Conservation (phyloP, 2,797 vertebrate genomes). For the Cryptoblepharus egeriae region DNA sequence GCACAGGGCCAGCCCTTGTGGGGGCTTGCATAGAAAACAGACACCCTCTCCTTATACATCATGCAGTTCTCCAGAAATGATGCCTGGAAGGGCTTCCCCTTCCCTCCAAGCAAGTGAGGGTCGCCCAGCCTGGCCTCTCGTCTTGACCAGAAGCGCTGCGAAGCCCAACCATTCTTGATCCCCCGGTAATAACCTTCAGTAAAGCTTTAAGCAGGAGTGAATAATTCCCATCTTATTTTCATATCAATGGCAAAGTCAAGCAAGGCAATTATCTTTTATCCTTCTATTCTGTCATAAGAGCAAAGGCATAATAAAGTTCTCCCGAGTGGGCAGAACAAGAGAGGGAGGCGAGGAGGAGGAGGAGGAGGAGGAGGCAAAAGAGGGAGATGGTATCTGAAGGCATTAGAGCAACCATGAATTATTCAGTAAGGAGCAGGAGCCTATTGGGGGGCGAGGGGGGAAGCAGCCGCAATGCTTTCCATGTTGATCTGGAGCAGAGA, state of each 20-base stretch:
- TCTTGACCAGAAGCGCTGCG: conserved; percentile 81
- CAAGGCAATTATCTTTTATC: conserved; percentile 99
- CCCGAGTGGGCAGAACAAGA: conserved; percentile 84
- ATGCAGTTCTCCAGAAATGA: conserved; percentile 87
- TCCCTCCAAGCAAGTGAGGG: conserved; percentile 78
- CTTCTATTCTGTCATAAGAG: conserved; percentile 94
- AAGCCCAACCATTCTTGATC: conserved; percentile 78
- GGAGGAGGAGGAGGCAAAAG: conserved; percentile 58
- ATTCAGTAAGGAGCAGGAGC: conserved; percentile 89
- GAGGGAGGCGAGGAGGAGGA: conserved; percentile 59
- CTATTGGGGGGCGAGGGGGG: conserved; percentile 74
- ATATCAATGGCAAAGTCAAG: conserved; percentile 98
- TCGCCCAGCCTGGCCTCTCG: conserved; percentile 82
- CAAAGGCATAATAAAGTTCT: conserved; percentile 91
- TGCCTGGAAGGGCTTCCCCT: conserved; percentile 83
- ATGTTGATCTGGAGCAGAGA: conserved; percentile 58
- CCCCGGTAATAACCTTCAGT: conserved; percentile 95
- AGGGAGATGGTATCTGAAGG: conserved; percentile 82
- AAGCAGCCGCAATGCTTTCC: conserved; percentile 73
- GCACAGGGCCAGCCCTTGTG: neutral
- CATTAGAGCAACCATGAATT: conserved; percentile 89
- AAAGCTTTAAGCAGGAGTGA: conserved; percentile 97
- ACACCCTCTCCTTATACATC: conserved; percentile 95
- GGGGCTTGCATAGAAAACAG: conserved; percentile 70
- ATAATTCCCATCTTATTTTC: conserved; percentile 99